These are phyloP conservation scores for Hydrotaea diabolus DNA, from an alignment of 2,888 invertebrate species.

Conservation along the genomic window DNA sequence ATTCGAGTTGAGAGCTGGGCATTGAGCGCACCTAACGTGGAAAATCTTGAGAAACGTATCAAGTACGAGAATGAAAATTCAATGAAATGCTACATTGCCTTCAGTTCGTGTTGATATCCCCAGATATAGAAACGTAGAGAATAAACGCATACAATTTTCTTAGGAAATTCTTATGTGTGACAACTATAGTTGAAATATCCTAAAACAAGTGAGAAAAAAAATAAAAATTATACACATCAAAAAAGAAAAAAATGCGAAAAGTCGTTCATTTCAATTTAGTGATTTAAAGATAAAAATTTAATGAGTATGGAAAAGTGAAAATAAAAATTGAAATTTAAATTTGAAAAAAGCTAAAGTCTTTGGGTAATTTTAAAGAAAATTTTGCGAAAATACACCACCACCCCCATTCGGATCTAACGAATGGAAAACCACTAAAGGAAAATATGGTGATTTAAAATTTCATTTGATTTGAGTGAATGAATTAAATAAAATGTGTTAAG, in stretches of 20 bases:
- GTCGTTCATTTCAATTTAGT: too few relatives aligned
- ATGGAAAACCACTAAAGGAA: background rate
- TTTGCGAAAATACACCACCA: background rate
- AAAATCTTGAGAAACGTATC: background rate
- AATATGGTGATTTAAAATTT: background rate
- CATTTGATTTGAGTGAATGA: background rate
- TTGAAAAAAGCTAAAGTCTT: background rate
- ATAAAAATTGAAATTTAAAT: background rate
- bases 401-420: background rate
- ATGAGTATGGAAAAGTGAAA: constrained; percentile 3
- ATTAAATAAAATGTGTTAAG: background rate
- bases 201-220: constrained; percentile 19
- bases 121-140: constrained; percentile 65
- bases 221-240: constrained; percentile 24
- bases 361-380: background rate
- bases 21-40: constrained; percentile 21
- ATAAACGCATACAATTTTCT: constrained; percentile 25
- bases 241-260: too few relatives aligned
- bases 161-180: constrained; percentile 22
- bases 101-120: constrained; percentile 70
- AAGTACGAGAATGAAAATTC: constrained; percentile 43
- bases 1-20: constrained; percentile 1
- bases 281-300: too few relatives aligned
- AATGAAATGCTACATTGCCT: constrained; percentile 53
- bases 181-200: constrained; percentile 25